phyloP scores from a whole-genome alignment of 1,140 invertebrate genomes.

The Pseudomyrmex pallidus region DNA sequence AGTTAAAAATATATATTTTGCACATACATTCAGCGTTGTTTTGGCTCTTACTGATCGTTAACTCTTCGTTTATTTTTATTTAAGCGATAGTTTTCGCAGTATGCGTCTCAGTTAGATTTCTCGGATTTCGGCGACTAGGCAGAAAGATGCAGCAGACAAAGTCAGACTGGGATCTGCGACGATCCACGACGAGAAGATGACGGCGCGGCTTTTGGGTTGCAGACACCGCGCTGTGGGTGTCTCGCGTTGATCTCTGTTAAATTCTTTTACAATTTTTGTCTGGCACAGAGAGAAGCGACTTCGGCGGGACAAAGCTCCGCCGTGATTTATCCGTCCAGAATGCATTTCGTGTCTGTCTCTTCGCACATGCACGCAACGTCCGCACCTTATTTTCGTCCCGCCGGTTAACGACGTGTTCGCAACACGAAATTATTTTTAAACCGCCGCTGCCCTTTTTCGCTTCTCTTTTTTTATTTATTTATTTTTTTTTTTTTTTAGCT shows the following conservation, averaged over 20 bases:
- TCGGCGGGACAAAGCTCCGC: conserved; percentile 61
- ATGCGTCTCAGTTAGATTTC: conserved; percentile 22
- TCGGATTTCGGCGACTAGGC: conserved; percentile 53
- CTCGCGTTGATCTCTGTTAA: conserved; percentile 40
- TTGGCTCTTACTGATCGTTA: no score
- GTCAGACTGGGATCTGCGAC: conserved; percentile 19
- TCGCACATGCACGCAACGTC: conserved; percentile 2
- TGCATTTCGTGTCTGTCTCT: conserved; percentile 33
- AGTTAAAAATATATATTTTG: no score
- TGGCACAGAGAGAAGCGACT: conserved; percentile 66
- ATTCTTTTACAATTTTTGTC: conserved; percentile 81
- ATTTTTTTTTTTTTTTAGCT: not conserved
- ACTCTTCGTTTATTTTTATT: not conserved
- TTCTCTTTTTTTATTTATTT: no score
- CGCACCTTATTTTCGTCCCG: conserved; percentile 72
- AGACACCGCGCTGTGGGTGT: conserved; percentile 67
- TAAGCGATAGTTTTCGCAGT: not conserved
- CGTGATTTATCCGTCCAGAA: conserved; percentile 76
- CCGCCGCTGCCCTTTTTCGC: conserved; percentile 47
- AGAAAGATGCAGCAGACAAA: conserved; percentile 50
- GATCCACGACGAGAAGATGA: not conserved
- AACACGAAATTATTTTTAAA: conserved; percentile 74
- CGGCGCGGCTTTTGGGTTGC: conserved; percentile 22
- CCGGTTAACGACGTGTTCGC: conserved; percentile 71
- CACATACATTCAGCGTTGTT: no score